A percentile compares a stretch with the other conserved stretches of the same genome.
Evolutionary conservation across 1,140 invertebrate species (phyloP).

Genomic region (Bombus soroeensis): DNA sequence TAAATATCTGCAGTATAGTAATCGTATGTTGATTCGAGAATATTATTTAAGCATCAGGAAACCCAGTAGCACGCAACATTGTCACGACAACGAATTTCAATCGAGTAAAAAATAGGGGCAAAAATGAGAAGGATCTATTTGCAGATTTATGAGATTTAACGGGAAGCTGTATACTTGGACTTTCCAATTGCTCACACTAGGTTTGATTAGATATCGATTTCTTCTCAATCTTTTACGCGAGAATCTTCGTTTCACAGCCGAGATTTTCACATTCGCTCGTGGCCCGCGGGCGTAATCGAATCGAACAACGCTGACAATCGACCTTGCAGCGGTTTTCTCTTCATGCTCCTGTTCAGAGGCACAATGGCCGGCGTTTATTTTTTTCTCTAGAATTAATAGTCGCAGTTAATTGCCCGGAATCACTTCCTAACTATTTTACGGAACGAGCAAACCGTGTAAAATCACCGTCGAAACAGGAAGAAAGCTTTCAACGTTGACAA

Average conservation of each 20-base stretch:
- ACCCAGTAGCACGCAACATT: not conserved
- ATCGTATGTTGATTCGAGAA: too few species aligned
- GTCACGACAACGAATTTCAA: not conserved
- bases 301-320: not conserved
- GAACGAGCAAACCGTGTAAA: conserved; percentile 30
- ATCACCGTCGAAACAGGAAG: conserved; percentile 29
- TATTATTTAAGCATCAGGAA: too few species aligned
- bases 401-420: conserved; percentile 49
- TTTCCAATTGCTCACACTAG: conserved; percentile 38
- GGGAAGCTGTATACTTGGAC: not conserved
- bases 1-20: too few species aligned
- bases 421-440: conserved; percentile 33
- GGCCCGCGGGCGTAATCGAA: not conserved
- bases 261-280: not conserved
- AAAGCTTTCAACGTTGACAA: not conserved
- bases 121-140: not conserved
- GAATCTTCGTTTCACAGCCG: not conserved
- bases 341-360: conserved; percentile 48
- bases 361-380: conserved; percentile 47
- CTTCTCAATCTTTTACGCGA: conserved; percentile 7
- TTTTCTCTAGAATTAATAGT: conserved; percentile 8
- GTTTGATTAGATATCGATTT: conserved; percentile 41
- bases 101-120: not conserved
- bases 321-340: conserved; percentile 22
- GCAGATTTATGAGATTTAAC: not conserved